Conservation (phyloP, 1,140 invertebrate species). For the Trypoxylus dichotomus region DNA sequence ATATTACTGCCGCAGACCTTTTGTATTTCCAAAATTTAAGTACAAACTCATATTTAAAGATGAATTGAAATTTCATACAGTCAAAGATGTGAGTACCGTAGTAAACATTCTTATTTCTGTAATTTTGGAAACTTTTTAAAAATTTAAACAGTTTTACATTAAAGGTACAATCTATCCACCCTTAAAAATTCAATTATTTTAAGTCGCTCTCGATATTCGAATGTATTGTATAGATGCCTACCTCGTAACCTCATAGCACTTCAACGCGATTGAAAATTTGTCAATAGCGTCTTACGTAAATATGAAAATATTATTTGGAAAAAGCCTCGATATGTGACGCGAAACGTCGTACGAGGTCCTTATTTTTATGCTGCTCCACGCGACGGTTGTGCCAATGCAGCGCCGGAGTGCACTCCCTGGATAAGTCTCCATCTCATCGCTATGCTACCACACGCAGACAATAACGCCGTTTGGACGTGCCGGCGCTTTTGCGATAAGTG, state of each 20-base stretch:
- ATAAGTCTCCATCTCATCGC: constrained; percentile 9
- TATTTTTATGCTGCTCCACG: constrained; percentile 16
- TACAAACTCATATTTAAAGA: no score
- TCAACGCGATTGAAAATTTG: neutral
- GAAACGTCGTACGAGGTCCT: neutral
- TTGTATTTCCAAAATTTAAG: no score
- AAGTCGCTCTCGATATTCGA: neutral
- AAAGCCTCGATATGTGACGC: neutral
- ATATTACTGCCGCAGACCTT: no score
- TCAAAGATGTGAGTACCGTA: neutral
- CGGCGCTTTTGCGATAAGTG: neutral
- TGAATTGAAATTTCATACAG: no score
- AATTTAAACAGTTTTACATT: no score
- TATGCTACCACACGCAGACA: constrained; percentile 10
- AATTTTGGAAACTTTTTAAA: no score
- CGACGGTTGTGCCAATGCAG: neutral
- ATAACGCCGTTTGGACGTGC: neutral
- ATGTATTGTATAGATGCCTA: neutral
- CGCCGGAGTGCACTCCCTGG: neutral
- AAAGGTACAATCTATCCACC: no score
- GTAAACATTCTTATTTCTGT: no score
- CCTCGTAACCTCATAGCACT: neutral
- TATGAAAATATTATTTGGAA: constrained; percentile 8
- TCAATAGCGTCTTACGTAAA: neutral
- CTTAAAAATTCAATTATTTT: no score